These are phyloP conservation scores for Ostrea denselamellosa DNA, from an alignment of 1,140 invertebrate genomes.

Conservation along the genomic window DNA sequence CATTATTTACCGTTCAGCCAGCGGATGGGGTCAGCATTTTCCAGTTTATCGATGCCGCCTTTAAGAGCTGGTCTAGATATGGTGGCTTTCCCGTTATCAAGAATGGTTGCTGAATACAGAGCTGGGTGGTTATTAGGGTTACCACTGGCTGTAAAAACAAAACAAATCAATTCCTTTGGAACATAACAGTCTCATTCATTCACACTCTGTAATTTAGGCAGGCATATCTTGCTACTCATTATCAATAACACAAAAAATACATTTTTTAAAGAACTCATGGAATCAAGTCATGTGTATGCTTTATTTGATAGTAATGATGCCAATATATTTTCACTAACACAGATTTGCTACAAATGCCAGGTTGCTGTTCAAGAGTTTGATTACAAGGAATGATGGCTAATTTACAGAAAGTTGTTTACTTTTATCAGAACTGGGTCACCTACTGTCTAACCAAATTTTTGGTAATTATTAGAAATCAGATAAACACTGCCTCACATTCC, in stretches of 20 bases:
- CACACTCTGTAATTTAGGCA: no score
- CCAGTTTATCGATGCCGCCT: constrained; percentile 53
- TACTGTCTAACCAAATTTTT: not conserved
- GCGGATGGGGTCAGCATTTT: constrained; percentile 53
- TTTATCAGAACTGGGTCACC: not conserved
- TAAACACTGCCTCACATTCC: not conserved
- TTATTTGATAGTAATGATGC: no score
- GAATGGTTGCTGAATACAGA: constrained; percentile 61
- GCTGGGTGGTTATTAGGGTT: constrained; percentile 58
- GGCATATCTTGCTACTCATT: no score
- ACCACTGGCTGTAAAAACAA: constrained; percentile 55
- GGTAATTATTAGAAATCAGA: not conserved
- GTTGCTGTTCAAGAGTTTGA: not conserved
- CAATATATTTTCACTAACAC: no score
- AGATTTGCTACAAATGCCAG: no score
- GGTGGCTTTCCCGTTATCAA: constrained; percentile 63
- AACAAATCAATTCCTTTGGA: not conserved
- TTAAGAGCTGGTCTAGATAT: constrained; percentile 56
- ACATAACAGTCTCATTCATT: not conserved
- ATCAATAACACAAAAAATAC: no score
- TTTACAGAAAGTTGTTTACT: not conserved
- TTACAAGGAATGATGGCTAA: not conserved
- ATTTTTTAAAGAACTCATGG: no score
- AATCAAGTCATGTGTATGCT: no score
- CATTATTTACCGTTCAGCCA: constrained; percentile 66